Percentiles rank a stretch among this genome's conserved stretches.
Evolutionary conservation across 2,113 vertebrate genomes (phyloP).

Genomic region (Myotis lucifugus): DNA sequence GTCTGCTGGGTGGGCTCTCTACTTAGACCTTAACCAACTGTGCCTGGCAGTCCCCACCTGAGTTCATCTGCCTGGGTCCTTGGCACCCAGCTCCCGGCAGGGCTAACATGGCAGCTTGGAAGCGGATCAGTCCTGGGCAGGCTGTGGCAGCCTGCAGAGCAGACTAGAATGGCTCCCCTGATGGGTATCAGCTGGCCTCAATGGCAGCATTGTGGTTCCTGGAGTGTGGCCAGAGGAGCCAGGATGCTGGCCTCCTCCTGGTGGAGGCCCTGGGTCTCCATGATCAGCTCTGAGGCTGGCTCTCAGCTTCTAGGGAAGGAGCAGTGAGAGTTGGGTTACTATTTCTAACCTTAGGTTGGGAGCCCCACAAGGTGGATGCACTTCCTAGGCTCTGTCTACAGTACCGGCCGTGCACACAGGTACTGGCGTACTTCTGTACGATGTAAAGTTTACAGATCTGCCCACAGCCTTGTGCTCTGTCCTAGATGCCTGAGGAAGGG

Average conservation of each 20-base stretch:
- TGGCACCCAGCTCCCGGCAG: not conserved
- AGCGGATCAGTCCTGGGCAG: not conserved
- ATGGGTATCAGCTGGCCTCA: not conserved
- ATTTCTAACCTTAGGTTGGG: not conserved
- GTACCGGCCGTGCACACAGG: not conserved
- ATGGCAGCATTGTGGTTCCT: not conserved
- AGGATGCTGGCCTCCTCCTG: not conserved
- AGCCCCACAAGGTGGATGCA: not conserved
- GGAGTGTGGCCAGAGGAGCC: not conserved
- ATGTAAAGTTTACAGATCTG: not conserved
- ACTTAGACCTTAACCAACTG: not conserved
- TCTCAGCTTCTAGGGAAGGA: not conserved
- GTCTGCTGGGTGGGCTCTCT: not conserved
- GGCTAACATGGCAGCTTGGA: not conserved
- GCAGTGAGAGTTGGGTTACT: not conserved
- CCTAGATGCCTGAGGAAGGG: not conserved
- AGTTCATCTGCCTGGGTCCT: not conserved
- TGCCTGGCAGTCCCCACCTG: not conserved
- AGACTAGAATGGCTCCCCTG: not conserved
- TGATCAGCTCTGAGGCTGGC: not conserved
- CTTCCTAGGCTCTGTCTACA: fast-evolving
- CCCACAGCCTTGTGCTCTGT: not conserved
- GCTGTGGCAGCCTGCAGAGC: not conserved
- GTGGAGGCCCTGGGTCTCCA: not conserved
- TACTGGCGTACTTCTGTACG: fast-evolving